Evolutionary conservation across 2,113 vertebrate genomes (phyloP).

Genomic region (Tursiops truncatus): DNA sequence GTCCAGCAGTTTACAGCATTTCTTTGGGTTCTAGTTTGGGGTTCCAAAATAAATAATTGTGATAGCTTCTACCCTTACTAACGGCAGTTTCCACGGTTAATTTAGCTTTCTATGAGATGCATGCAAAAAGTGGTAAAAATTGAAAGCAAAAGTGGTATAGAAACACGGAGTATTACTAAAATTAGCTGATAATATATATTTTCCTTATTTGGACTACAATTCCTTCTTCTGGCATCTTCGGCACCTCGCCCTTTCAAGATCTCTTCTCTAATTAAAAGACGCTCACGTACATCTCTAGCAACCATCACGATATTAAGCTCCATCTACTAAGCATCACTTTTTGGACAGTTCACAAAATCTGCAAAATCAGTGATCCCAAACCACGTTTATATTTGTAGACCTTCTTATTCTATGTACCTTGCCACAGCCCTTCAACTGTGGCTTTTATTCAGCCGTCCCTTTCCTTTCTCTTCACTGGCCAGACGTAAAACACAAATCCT

Average conservation of each 20-base stretch:
- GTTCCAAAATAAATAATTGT: not conserved
- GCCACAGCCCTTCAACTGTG: not conserved
- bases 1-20: not conserved
- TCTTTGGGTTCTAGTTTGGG: not conserved
- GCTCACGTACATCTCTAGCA: not conserved
- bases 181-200: not conserved
- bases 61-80: not conserved
- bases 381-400: not conserved
- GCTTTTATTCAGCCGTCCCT: not conserved
- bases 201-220: not conserved
- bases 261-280: not conserved
- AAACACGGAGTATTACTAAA: constrained; percentile 1
- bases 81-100: not conserved
- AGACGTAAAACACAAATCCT: not conserved
- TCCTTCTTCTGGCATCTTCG: not conserved
- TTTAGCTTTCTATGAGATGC: not conserved
- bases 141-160: not conserved
- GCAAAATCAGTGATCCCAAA: not conserved
- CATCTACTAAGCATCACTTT: not conserved
- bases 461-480: not conserved
- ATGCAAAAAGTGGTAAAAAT: not conserved
- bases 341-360: not conserved
- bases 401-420: not conserved
- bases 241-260: not conserved
- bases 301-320: not conserved